These are phyloP conservation scores for Littorina saxatilis DNA, from an alignment of 1,140 invertebrate genomes.

Conservation along the genomic window DNA sequence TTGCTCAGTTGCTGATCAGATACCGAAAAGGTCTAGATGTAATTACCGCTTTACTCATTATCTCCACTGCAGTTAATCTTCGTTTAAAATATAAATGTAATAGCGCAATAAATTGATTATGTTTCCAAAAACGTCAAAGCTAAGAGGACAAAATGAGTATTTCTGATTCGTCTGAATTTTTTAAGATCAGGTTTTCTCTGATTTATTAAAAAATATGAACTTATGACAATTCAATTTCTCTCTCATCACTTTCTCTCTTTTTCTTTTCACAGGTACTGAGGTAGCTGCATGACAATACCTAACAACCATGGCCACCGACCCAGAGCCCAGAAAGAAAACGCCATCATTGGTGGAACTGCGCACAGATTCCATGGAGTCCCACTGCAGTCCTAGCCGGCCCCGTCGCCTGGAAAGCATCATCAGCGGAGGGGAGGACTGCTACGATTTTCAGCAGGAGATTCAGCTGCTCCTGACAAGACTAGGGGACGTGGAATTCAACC, in stretches of 20 bases:
- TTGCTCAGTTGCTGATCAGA: too few species aligned
- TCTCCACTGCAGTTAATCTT: too few species aligned
- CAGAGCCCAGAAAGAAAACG: neutral
- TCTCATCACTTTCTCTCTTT: neutral
- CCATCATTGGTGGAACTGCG: neutral
- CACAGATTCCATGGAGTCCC: constrained; percentile 7
- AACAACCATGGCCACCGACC: neutral
- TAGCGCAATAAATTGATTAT: too few species aligned
- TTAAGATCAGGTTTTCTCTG: neutral
- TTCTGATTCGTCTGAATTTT: neutral
- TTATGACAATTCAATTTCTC: neutral
- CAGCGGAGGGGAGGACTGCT: neutral
- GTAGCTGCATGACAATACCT: neutral
- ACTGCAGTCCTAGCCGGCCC: neutral
- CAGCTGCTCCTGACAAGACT: constrained; percentile 23
- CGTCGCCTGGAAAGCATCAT: constrained; percentile 22
- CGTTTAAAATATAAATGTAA: too few species aligned
- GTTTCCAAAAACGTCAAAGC: too few species aligned
- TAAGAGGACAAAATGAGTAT: neutral
- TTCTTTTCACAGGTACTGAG: neutral
- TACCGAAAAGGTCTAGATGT: too few species aligned
- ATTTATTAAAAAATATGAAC: neutral
- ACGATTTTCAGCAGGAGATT: constrained; percentile 23
- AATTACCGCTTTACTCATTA: too few species aligned
- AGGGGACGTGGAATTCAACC: constrained; percentile 1